These are phyloP conservation scores for Crotalus tigris DNA, from an alignment of 2,113 vertebrate genomes.

Conservation along the genomic window DNA sequence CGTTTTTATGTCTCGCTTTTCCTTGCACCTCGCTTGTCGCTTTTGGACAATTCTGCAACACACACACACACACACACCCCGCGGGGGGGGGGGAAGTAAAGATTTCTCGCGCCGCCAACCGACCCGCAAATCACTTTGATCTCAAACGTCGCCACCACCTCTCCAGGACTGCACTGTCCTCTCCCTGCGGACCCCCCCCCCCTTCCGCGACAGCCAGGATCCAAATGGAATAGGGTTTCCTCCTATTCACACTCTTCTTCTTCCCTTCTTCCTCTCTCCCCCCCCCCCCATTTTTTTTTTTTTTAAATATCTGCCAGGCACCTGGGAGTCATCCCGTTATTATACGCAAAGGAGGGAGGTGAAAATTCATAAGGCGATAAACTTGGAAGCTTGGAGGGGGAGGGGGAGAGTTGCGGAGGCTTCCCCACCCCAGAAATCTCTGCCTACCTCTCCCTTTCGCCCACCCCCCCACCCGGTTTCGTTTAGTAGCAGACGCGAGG, in stretches of 20 bases:
- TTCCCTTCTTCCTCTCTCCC: not conserved
- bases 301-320: not conserved
- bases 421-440: not conserved
- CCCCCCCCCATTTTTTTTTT: not conserved
- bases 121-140: not conserved
- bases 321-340: conserved; percentile 72
- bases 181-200: not conserved
- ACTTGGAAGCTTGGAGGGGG: not conserved
- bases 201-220: not conserved
- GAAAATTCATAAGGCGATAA: not conserved
- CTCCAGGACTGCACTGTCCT: no score
- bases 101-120: not conserved
- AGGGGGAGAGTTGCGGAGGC: not conserved
- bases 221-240: not conserved
- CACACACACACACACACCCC: no score
- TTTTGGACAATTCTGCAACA: not conserved
- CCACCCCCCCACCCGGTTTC: conserved; percentile 37
- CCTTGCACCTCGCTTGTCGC: no score
- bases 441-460: not conserved
- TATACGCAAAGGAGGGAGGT: conserved; percentile 65
- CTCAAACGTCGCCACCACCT: not conserved
- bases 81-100: not conserved
- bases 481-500: conserved; percentile 24
- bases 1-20: not conserved
- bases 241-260: not conserved